phyloP scores from a whole-genome alignment of 2,113 vertebrate species.

The Coracopsis vasa region DNA sequence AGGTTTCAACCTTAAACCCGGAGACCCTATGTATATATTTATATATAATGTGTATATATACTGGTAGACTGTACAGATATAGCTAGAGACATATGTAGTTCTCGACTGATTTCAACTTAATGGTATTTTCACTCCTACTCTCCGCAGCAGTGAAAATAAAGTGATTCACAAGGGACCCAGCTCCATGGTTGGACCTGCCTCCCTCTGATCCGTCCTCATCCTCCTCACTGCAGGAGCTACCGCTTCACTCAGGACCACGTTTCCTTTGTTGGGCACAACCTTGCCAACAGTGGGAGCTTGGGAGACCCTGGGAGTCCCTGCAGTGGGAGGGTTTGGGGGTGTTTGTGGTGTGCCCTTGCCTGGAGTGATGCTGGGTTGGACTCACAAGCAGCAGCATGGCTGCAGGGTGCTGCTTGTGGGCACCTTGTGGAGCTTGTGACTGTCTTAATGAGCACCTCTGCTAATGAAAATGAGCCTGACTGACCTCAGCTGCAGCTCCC shows the following conservation, averaged over 20 bases:
- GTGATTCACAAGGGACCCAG: slow-evolving; percentile 22
- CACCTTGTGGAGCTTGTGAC: fast-evolving
- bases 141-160: slow-evolving; percentile 57
- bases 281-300: fast-evolving
- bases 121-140: slow-evolving; percentile 50
- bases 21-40: slow-evolving; percentile 46
- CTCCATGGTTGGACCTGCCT: not conserved
- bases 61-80: slow-evolving; percentile 60
- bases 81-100: slow-evolving; percentile 8
- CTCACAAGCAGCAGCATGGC: not conserved
- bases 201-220: not conserved
- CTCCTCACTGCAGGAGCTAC: not conserved
- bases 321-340: fast-evolving
- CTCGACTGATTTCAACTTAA: not conserved
- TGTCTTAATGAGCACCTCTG: not conserved
- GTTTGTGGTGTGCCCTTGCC: not conserved
- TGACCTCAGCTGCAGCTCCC: fast-evolving
- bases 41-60: slow-evolving; percentile 61
- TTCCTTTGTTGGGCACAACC: fast-evolving
- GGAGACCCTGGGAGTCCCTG: fast-evolving
- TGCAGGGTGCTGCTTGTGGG: not conserved
- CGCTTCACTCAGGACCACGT: not conserved
- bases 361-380: not conserved
- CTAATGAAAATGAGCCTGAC: not conserved
- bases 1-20: slow-evolving; percentile 28